A percentile compares a stretch with the other conserved stretches of the same genome.
Evolutionary conservation across 2,888 invertebrate species (phyloP).

Genomic region (Pristionchus exspectatus): DNA sequence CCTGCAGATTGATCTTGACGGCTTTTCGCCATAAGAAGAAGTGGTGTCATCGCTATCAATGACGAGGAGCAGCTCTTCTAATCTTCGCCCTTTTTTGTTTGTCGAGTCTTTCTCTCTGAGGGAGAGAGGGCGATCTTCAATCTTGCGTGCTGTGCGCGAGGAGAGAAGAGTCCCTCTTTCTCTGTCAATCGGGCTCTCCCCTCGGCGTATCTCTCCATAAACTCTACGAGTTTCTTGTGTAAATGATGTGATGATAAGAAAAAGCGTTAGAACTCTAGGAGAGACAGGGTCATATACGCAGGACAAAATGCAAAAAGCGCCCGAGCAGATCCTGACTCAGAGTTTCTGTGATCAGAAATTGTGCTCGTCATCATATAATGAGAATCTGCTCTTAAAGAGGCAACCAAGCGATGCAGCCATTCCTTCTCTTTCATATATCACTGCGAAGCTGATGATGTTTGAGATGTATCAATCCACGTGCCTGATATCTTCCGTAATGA

Average conservation of each 20-base stretch:
- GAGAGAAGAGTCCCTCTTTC: not conserved
- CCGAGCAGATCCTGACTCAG: not conserved
- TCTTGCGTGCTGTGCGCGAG: constrained; percentile 5
- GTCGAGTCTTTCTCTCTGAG: not conserved
- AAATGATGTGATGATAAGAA: constrained; percentile 4
- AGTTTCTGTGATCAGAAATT: not conserved
- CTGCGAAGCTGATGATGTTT: not conserved
- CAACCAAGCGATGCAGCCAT: too few species aligned
- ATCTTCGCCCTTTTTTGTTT: constrained; percentile 35
- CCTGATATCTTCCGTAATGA: too few species aligned
- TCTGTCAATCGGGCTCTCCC: not conserved
- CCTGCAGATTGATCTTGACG: constrained; percentile 9
- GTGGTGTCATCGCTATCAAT: constrained; percentile 37
- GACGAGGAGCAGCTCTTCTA: constrained; percentile 27
- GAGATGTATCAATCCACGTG: too few species aligned
- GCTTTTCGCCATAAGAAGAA: not conserved
- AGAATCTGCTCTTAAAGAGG: not conserved
- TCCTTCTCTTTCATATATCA: too few species aligned
- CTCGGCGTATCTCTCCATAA: not conserved
- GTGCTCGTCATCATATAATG: not conserved
- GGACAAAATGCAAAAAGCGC: not conserved
- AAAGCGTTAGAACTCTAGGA: not conserved
- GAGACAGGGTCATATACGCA: not conserved
- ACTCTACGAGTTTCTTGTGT: not conserved
- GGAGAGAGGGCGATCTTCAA: constrained; percentile 8